Evolutionary conservation across 2,797 vertebrate species (phyloP).

Genomic region (Psittacula echo): DNA sequence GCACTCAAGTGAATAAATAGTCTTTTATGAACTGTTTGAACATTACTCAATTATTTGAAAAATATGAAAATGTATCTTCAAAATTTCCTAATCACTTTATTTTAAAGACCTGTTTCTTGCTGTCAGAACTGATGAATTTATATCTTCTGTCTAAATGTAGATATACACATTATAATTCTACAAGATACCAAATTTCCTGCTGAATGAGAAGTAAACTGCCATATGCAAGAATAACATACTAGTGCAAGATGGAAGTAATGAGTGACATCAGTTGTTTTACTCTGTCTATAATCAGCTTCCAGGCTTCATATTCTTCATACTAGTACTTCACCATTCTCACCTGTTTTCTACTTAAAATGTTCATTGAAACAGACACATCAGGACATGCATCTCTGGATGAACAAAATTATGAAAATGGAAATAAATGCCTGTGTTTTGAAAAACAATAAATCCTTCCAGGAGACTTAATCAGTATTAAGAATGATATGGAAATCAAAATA

Average conservation of each 20-base stretch:
- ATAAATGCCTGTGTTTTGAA: slow-evolving; percentile 15
- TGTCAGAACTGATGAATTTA: neutral
- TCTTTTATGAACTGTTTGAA: neutral
- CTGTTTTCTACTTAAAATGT: slow-evolving; percentile 20
- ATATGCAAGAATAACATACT: neutral
- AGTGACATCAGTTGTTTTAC: neutral
- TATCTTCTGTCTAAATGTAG: neutral
- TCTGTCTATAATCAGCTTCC: neutral
- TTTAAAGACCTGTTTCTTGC: neutral
- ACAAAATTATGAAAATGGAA: slow-evolving; percentile 27
- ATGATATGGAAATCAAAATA: slow-evolving; percentile 25
- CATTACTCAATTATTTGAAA: neutral
- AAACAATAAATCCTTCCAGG: slow-evolving; percentile 10
- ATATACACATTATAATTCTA: neutral
- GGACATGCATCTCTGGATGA: neutral
- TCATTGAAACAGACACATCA: slow-evolving; percentile 9
- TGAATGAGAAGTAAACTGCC: neutral
- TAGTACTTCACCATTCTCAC: neutral
- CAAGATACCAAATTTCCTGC: neutral
- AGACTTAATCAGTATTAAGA: slow-evolving; percentile 59
- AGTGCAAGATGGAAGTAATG: neutral
- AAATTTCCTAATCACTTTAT: neutral
- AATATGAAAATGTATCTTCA: neutral
- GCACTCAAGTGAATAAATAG: neutral
- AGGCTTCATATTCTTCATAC: neutral